Evolutionary conservation across 2,797 vertebrate genomes (phyloP), one percentile per base, ranked within the genome.

Genomic region (Sebastes matsubarae): DNA sequence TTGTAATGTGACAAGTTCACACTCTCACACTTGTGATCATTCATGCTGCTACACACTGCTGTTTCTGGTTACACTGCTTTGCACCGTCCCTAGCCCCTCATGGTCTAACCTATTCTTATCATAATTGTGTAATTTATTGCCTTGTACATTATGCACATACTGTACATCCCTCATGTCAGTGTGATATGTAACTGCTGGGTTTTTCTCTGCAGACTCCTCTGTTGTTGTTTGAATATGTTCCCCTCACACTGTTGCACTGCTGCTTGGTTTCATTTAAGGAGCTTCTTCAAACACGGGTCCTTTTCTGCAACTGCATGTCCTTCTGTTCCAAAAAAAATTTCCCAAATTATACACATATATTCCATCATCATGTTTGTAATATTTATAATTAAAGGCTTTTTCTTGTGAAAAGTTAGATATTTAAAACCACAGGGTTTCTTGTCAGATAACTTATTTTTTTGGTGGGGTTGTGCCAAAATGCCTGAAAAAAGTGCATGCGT

Each of bases 1-100:
- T 72, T 72, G 74, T 73, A 60, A 82, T 63, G 59, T 74, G 80
- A 79, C 83, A 57, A 27, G 70, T 77, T 88, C 84, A 65, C 80
- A 74, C 80, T 77, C 61, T 77, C 84, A 79, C 80, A 86, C 70
- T 72, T 69, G 13, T 54, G 59, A 68, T 82, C 65, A 14, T 54
- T 82, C 78, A 27, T 14, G 78, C 82, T 68, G 77, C 57, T 52
- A 1, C 52, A 63, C 70, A 3, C 83, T 68, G 75, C 80, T 81
- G 73, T 58, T 36, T 2, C 74, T 30, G 63, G 42, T 63, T 70
- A 24, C 20, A 5, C 58, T 71, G 32, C 83, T 80, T 69, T 72
- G 20, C 80, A 65, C 34, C 57, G 7, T 46, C 22, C 10, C 50
- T 32, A 27, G 52, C 52, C 38, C 61, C 57, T 79, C 42, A 67